Conservation (phyloP, 1,140 invertebrate species). For the Nautilus pompilius region DNA sequence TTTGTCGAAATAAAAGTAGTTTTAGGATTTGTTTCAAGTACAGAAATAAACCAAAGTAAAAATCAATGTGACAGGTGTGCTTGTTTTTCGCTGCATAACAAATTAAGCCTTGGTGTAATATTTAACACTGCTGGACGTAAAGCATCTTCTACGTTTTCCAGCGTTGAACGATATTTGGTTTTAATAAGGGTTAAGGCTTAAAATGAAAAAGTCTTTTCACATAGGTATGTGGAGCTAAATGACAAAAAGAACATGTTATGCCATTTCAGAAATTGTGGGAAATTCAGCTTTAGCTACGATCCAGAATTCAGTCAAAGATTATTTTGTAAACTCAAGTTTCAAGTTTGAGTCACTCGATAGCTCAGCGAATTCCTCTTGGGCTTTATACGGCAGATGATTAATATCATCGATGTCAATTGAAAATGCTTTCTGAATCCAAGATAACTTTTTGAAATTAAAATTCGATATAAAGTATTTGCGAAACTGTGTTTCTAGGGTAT, state of each 20-base stretch:
- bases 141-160: too few relatives aligned
- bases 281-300: background rate
- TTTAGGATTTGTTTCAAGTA: too few relatives aligned
- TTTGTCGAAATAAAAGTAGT: too few relatives aligned
- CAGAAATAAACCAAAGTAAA: too few relatives aligned
- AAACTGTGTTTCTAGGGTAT: background rate
- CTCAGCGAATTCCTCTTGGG: background rate
- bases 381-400: background rate
- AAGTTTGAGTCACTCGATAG: constrained; percentile 1
- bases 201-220: too few relatives aligned
- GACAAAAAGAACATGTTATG: background rate
- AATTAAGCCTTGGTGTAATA: too few relatives aligned
- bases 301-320: background rate
- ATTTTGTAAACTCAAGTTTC: background rate
- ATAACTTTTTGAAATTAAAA: constrained; percentile 2
- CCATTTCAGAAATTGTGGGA: background rate
- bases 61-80: too few relatives aligned
- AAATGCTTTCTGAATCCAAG: constrained; percentile 1
- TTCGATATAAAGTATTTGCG: background rate
- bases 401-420: background rate
- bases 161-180: too few relatives aligned
- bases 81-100: too few relatives aligned
- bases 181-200: too few relatives aligned
- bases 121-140: too few relatives aligned
- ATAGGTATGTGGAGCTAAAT: too few relatives aligned